Percentiles rank a stretch among this genome's conserved stretches.
Conservation (phyloP, 92 coral and sea anemone genomes). For the Heteractis magnifica region DNA sequence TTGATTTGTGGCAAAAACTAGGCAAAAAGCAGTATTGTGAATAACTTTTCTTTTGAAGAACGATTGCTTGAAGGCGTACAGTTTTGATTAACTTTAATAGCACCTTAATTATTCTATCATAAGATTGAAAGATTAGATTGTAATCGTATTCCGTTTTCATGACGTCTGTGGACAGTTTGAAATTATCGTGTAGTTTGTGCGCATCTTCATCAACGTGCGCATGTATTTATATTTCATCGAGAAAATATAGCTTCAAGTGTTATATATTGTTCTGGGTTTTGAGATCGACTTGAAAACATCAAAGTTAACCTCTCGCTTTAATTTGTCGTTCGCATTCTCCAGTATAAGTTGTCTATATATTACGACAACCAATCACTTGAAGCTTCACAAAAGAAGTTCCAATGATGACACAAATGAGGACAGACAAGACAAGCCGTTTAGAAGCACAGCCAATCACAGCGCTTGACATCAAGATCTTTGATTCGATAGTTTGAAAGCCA, state of each 20-base stretch:
- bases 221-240: background rate
- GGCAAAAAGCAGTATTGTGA: background rate
- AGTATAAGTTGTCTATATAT: background rate
- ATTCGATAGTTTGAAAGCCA: background rate
- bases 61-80: background rate
- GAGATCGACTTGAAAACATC: background rate
- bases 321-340: background rate
- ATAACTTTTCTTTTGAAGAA: background rate
- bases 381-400: background rate
- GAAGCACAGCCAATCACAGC: background rate
- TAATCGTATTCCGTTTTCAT: background rate
- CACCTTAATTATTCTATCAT: background rate
- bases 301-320: background rate
- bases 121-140: background rate
- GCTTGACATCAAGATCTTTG: background rate
- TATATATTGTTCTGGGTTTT: background rate
- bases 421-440: background rate
- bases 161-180: background rate
- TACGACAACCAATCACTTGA: background rate
- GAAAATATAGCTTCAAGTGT: background rate
- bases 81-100: background rate
- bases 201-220: background rate
- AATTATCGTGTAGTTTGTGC: background rate
- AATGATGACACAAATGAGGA: background rate
- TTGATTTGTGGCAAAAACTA: background rate